These are phyloP conservation scores for Oreochromis spilurus DNA, from an alignment of 2,113 vertebrate species.

Conservation along the genomic window DNA sequence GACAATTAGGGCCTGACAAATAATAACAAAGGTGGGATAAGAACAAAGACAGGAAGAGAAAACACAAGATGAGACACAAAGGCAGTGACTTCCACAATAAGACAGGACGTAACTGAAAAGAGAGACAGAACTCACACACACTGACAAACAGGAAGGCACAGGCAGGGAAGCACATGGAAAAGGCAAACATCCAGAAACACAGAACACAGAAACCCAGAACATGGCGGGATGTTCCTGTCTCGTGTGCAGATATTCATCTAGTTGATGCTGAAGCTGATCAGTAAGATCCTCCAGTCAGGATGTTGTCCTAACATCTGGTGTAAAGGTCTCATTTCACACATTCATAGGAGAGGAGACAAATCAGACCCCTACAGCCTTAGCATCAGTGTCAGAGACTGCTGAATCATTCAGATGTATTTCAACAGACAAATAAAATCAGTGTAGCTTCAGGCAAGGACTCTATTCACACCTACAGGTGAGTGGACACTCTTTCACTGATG, in stretches of 20 bases:
- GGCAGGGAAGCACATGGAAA: neutral
- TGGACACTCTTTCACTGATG: no score
- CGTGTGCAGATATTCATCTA: neutral
- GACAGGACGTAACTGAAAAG: neutral
- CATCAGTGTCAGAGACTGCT: neutral
- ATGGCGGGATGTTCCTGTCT: neutral
- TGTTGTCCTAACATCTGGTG: neutral
- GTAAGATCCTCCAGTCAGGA: neutral
- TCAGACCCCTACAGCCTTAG: neutral
- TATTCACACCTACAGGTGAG: no score
- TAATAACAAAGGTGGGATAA: neutral
- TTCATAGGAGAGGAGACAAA: neutral
- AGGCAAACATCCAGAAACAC: neutral
- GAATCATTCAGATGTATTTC: neutral
- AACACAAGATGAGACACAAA: neutral
- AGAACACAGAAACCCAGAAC: neutral
- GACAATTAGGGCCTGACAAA: neutral
- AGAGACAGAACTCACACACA: neutral
- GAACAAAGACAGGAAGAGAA: neutral
- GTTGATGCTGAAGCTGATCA: neutral
- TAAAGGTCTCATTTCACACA: neutral
- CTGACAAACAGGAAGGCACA: neutral
- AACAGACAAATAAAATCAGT: neutral
- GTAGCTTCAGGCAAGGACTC: no score
- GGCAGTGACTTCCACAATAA: neutral